A percentile compares a stretch with the other conserved stretches of the same genome.
phyloP scores from a whole-genome alignment of 2,113 vertebrate species.

The Microcebus griseorufus region DNA sequence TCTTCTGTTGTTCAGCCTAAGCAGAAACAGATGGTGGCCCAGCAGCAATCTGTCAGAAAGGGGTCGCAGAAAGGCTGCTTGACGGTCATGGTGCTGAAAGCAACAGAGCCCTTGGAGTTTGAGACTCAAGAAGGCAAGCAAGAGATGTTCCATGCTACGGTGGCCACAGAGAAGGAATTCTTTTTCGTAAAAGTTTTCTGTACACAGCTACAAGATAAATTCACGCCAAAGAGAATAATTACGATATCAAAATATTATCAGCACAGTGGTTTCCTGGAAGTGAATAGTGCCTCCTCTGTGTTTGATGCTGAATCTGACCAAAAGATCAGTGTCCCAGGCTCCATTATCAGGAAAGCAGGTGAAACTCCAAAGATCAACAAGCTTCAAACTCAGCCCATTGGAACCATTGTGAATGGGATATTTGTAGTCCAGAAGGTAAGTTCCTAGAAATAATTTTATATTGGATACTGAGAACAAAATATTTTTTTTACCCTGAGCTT shows the following conservation, averaged over 20 bases:
- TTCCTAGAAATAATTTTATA: background rate
- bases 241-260: background rate
- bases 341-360: background rate
- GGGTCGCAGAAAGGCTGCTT: background rate
- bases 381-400: background rate
- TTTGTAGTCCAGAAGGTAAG: background rate
- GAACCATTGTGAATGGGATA: background rate
- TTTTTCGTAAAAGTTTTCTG: conserved; percentile 23
- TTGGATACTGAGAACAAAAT: background rate
- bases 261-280: background rate
- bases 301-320: background rate
- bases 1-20: background rate
- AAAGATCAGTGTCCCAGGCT: background rate
- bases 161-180: background rate
- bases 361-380: background rate
- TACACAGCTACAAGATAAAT: background rate
- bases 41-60: background rate
- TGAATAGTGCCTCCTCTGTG: background rate
- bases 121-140: background rate
- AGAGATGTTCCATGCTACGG: background rate
- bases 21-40: background rate
- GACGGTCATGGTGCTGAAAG: background rate
- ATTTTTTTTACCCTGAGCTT: background rate
- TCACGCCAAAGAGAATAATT: background rate
- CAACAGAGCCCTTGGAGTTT: background rate